Base-by-base conservation (phyloP, 2,113 vertebrate species). In the Phodopus roborovskii region DNA sequence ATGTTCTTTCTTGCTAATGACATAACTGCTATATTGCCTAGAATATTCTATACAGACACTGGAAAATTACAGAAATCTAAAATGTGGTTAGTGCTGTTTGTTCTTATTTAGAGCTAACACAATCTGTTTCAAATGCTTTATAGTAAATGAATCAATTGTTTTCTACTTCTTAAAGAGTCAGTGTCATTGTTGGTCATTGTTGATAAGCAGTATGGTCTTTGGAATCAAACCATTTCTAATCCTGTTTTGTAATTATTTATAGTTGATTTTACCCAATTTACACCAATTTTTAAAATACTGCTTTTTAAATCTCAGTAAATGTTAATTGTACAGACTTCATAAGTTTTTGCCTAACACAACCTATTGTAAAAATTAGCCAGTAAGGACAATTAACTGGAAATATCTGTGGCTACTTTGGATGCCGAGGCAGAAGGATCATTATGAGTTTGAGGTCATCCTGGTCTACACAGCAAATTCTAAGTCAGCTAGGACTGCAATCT, bases 91-190 rank as follows among this genome's bases (percentile, higher is more conserved):
- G 16, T 87, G 28, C 42, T 92, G 1, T n/a, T 64, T 70, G 15
- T 10, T 87, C 3, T 93, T 58, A 71, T 77, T 86, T 87, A 58
- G 8, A 79, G 17, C 92, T 70, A 71, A 93, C 28, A 92, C 53
- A 87, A 39, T 75, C 56, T 93, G 19, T 62, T 94, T 56, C 82
- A 87, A 83, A 82, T 77, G 33, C 26, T 81, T 81, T 7, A 56
- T 81, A 74, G 95, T 81, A 74, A 96, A 50, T 81, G 50, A 74
- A 78, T 78, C n/a, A 94, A 15, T 30, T 83, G 22, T 90, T 95
- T 90, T 39, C 30, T 92, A 70, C 12, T 13, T 30, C 39, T 90
- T 50, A 58, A 53, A 50, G 45, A 78, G 45, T 50, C 6, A 17
- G 3, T 50, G 2, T 74, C 6, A 83, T 50, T n/a, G 36, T 48